Percentiles rank a stretch among this genome's conserved stretches.
These are phyloP conservation scores for Sus scrofa DNA, from an alignment of 2,113 vertebrate genomes.

Conservation along the genomic window T2T-Sscrofa CM000812.6:248530501-248531000, in stretches of 20 bases:
- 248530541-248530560: too few relatives aligned
- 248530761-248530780: neutral
- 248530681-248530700: neutral
- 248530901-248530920: too few relatives aligned
- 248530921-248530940: too few relatives aligned
- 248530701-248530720: neutral
- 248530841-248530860: neutral
- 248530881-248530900: neutral
- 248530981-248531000: too few relatives aligned
- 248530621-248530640: too few relatives aligned
- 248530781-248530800: fast-evolving
- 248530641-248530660: neutral
- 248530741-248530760: neutral
- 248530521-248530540: too few relatives aligned
- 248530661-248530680: neutral
- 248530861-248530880: neutral
- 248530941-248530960: too few relatives aligned
- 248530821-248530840: neutral
- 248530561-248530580: too few relatives aligned
- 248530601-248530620: too few relatives aligned
- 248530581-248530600: too few relatives aligned
- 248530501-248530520: too few relatives aligned
- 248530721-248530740: neutral
- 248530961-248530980: too few relatives aligned
- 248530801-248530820: neutral